These are phyloP conservation scores for Martes flavigula DNA, from an alignment of 2,797 vertebrate species.

Conservation along the genomic window DNA sequence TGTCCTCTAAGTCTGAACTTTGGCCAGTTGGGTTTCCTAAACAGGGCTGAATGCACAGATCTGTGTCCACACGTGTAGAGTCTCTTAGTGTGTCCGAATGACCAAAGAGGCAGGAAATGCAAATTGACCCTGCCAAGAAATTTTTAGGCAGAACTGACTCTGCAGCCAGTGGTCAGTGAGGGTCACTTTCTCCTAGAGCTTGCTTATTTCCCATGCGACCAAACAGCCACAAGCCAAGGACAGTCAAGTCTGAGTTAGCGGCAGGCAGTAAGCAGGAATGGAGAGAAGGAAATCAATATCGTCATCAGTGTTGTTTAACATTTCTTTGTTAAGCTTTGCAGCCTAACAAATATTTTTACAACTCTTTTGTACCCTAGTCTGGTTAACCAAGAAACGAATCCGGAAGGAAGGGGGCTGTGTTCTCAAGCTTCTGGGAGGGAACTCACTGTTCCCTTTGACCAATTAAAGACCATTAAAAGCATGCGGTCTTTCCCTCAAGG, in stretches of 20 bases:
- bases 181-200: neutral
- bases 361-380: conserved; percentile 57
- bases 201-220: neutral
- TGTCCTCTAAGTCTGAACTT: conserved; percentile 32
- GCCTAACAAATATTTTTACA: conserved; percentile 74
- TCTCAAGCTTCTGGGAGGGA: conserved; percentile 57
- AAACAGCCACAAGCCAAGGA: neutral
- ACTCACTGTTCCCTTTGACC: conserved; percentile 56
- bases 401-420: conserved; percentile 54
- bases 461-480: conserved; percentile 69
- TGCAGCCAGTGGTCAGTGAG: neutral
- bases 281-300: conserved; percentile 64
- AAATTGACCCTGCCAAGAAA: neutral
- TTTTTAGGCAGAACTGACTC: conserved; percentile 25
- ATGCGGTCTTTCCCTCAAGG: conserved; percentile 52
- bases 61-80: fast-evolving
- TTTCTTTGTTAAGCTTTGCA: conserved; percentile 72
- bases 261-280: neutral
- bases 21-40: conserved; percentile 1
- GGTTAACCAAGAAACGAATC: conserved; percentile 62
- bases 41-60: neutral
- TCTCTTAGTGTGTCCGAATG: neutral
- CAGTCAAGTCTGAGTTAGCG: neutral
- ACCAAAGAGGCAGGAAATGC: neutral
- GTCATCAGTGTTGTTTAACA: conserved; percentile 63